Evolutionary conservation across 2,113 vertebrate genomes (phyloP).

Genomic region (Motacilla alba): DNA sequence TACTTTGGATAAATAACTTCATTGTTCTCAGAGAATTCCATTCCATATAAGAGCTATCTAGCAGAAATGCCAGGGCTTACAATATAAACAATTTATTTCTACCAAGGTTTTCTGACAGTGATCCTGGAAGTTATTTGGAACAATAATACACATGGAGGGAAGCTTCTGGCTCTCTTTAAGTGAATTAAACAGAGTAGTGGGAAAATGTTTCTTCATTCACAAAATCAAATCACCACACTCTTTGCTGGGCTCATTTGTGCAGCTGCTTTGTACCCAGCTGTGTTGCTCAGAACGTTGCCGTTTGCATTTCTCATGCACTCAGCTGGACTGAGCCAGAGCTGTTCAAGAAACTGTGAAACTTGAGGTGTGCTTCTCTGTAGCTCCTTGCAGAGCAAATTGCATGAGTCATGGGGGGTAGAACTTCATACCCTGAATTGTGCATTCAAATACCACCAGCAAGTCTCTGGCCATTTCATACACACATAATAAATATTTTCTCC

Average conservation of each 20-base stretch:
- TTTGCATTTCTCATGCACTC: neutral
- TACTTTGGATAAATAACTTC: neutral
- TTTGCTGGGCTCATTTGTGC: neutral
- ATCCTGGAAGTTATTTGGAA: neutral
- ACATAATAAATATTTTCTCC: accelerated
- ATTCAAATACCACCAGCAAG: neutral
- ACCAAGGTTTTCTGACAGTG: neutral
- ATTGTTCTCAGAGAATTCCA: neutral
- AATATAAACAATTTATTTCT: neutral
- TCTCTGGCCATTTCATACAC: neutral
- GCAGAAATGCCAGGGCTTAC: neutral
- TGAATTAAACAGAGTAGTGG: neutral
- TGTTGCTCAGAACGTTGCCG: neutral
- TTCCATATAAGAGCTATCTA: neutral
- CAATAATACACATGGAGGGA: neutral
- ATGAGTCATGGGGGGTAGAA: neutral
- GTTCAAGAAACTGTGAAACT: neutral
- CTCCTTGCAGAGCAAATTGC: neutral
- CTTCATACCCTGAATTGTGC: neutral
- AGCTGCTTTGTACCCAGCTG: neutral
- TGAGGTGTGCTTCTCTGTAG: neutral
- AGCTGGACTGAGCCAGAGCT: neutral
- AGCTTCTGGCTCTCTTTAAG: neutral
- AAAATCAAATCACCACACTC: neutral
- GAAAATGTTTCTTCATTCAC: neutral